Conservation (phyloP, 2,888 invertebrate species). For the Acleris holmiana region DNA sequence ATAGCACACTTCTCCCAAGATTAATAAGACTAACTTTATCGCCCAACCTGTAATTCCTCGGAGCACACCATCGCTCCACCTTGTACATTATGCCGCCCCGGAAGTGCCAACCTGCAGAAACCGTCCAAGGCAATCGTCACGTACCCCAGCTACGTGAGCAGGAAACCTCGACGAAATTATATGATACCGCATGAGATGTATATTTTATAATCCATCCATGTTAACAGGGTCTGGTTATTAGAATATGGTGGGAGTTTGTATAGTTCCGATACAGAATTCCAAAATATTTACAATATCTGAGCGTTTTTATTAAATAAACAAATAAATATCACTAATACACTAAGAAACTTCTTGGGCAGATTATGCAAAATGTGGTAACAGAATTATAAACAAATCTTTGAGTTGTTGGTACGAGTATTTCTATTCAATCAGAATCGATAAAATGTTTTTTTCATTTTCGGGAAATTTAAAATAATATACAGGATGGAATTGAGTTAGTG, state of each 20-base stretch:
- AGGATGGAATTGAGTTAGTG: too few species aligned
- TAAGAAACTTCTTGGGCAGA: too few species aligned
- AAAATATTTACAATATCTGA: too few species aligned
- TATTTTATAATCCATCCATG: conserved; percentile 31
- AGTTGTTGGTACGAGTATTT: too few species aligned
- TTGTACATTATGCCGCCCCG: conserved; percentile 15
- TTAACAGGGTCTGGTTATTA: conserved; percentile 24
- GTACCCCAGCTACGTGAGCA: conserved; percentile 59
- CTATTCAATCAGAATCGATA: too few species aligned
- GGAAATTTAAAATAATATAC: too few species aligned
- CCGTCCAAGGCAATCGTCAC: conserved; percentile 60
- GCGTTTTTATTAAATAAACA: too few species aligned
- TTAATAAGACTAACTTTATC: conserved; percentile 15
- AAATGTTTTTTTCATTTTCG: too few species aligned
- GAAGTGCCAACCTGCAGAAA: conserved; percentile 33
- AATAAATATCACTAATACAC: too few species aligned
- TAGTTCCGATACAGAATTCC: not conserved
- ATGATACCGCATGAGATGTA: conserved; percentile 52
- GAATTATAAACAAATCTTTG: too few species aligned
- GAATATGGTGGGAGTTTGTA: conserved; percentile 15
- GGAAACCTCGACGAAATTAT: conserved; percentile 57
- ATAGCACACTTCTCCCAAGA: not conserved
- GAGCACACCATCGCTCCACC: conserved; percentile 7
- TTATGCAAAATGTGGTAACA: too few species aligned
- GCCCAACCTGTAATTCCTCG: conserved; percentile 7